Evolutionary conservation across 2,888 invertebrate genomes (phyloP).

Genomic region (Myopa testacea): DNA sequence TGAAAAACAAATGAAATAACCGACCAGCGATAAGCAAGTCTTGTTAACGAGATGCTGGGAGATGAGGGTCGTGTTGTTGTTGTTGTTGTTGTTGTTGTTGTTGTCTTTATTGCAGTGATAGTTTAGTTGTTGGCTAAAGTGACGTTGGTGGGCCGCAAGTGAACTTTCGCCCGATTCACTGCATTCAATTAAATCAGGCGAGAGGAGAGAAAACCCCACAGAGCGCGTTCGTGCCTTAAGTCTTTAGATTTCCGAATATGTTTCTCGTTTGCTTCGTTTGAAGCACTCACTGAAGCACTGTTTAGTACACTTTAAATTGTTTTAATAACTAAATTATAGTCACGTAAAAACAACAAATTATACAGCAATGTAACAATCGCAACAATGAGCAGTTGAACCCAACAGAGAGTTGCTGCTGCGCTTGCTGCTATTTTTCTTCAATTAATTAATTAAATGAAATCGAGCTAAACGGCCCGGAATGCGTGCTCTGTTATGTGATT

Average conservation of each 20-base stretch:
- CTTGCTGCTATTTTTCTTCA: not conserved
- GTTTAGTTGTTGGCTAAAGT: not conserved
- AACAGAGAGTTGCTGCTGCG: not conserved
- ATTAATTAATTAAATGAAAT: slow-evolving; percentile 38
- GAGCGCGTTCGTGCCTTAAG: not conserved
- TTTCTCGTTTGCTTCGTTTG: not conserved
- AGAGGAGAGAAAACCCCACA: not conserved
- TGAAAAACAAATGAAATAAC: slow-evolving; percentile 4
- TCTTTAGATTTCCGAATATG: not conserved
- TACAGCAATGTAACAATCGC: not conserved
- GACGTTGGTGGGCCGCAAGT: not conserved
- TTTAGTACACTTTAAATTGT: not conserved
- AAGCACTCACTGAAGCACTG: no score
- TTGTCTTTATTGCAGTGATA: not conserved
- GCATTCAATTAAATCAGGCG: not conserved
- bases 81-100: not conserved
- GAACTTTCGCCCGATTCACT: not conserved
- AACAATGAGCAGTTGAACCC: no score
- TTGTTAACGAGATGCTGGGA: no score
- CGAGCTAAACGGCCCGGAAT: slow-evolving; percentile 25
- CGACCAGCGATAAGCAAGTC: no score
- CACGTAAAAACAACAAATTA: slow-evolving; percentile 1
- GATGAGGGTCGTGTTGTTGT: not conserved
- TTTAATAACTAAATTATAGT: not conserved
- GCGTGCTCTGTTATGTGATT: slow-evolving; percentile 12